A percentile compares a stretch with the other conserved stretches of the same genome.
Evolutionary conservation across 2,797 vertebrate species (phyloP).

Genomic region (Limnodromus scolopaceus): DNA sequence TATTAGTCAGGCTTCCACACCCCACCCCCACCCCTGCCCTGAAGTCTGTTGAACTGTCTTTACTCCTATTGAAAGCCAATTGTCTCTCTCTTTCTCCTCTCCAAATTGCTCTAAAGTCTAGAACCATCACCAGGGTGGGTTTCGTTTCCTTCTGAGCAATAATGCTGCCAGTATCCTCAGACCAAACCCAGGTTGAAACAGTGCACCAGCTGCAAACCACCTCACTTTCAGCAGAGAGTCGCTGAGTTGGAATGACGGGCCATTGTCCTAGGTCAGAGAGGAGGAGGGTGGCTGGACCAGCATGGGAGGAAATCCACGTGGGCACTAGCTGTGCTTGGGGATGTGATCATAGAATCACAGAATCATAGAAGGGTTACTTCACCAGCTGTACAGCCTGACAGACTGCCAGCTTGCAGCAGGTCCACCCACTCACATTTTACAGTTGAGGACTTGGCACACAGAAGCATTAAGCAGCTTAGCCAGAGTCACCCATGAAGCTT

Average conservation of each 20-base stretch:
- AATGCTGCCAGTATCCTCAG: accelerated
- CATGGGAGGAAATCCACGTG: accelerated
- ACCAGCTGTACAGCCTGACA: background rate
- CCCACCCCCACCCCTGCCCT: too few species aligned
- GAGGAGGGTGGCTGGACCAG: background rate
- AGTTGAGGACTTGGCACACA: background rate
- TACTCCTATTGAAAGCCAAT: accelerated
- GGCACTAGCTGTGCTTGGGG: accelerated
- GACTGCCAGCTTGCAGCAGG: background rate
- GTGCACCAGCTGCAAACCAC: background rate
- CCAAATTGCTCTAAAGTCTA: background rate
- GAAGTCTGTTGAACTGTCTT: background rate
- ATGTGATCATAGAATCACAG: accelerated
- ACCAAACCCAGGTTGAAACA: background rate
- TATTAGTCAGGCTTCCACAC: background rate
- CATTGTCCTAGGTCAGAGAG: background rate
- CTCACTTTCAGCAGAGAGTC: background rate
- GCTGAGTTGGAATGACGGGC: background rate
- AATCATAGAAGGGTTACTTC: background rate
- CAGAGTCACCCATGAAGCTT: background rate
- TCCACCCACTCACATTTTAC: background rate
- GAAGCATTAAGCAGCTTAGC: background rate
- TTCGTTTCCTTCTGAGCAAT: background rate
- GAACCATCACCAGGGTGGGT: background rate
- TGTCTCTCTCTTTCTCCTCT: background rate